These are phyloP conservation scores for Rhagologus leucostigma DNA, from an alignment of 2,113 vertebrate species.

Conservation along the genomic window DNA sequence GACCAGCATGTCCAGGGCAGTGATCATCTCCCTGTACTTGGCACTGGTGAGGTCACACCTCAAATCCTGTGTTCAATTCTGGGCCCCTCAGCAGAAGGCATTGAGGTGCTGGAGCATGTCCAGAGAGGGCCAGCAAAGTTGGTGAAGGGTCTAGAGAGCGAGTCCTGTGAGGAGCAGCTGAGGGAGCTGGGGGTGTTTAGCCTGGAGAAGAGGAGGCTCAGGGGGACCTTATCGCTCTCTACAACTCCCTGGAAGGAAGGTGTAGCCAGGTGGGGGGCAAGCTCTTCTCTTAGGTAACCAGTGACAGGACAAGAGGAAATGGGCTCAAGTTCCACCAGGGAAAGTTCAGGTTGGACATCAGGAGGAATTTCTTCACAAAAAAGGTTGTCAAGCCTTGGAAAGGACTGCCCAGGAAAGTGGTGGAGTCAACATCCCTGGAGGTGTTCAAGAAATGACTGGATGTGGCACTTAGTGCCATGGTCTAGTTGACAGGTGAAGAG, in stretches of 20 bases:
- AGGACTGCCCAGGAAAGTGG: not conserved
- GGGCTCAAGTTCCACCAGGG: not conserved
- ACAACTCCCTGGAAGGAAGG: not conserved
- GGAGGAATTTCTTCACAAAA: not conserved
- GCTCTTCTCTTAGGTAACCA: not conserved
- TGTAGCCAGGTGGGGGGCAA: no score
- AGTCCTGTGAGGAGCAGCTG: not conserved
- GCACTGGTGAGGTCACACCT: not conserved
- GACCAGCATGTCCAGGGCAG: fast-evolving
- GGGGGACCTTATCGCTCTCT: fast-evolving
- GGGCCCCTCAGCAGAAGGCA: no score
- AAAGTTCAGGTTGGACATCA: not conserved
- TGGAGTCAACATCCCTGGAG: not conserved
- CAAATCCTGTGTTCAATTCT: not conserved
- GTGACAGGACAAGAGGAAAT: not conserved
- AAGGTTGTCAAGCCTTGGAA: not conserved
- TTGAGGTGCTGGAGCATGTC: not conserved
- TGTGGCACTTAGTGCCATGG: not conserved
- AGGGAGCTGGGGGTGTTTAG: not conserved
- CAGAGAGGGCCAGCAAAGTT: not conserved
- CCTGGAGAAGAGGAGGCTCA: not conserved
- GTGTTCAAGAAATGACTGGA: not conserved
- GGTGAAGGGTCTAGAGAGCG: fast-evolving
- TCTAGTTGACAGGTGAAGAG: not conserved
- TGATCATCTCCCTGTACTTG: fast-evolving